Evolutionary conservation across 2,888 invertebrate species (phyloP), one percentile per base, ranked within the genome.

Genomic region (Dermolepida albohirtum): DNA sequence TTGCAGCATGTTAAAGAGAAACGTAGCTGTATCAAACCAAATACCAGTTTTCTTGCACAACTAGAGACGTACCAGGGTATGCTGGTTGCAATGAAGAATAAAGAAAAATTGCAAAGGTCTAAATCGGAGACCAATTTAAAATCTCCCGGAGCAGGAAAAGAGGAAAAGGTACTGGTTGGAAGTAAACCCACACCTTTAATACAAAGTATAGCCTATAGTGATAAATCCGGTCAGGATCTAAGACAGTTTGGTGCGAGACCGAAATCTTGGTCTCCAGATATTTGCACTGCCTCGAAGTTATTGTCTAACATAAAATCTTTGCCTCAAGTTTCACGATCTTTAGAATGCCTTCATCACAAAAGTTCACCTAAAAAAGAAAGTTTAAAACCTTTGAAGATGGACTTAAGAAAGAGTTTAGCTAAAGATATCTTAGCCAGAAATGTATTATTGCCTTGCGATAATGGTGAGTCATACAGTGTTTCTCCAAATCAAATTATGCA

Each of bases 41-140:
- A 99, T 84, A 91, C 90, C 62, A 97, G 95, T 79, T 99, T 99
- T 85, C 87, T 97, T 76, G 89, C 91, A 76, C 98, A 99, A 83
- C 86, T 99, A 75, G 95, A 96, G 84, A 97, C 95, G 10, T 99
- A 98, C 83, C 93, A 96, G 84, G 98, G 79, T 47, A 97, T 97
- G 79, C 86, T 98, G 74, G 95, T 95, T 80, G 98, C 98, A 11
- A 97, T 96, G 92, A 95, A 96, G 83, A 96, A 97, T 80, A 92
- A 95, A 78, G 95, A 96, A 80, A 95, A 93, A 82, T 85, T 96
- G 75, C 97, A 95, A 85, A 88, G 96, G 73, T 95, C 96, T 67
- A 96, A 96, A 85, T 97, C 96, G 69, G 96, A 96, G 83, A 96
- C 95, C 54, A 95, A 95, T 83, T 83, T 95, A 65, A 94, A 94